phyloP scores from a whole-genome alignment of 2,888 invertebrate species.

The Ellobium chinense region DNA sequence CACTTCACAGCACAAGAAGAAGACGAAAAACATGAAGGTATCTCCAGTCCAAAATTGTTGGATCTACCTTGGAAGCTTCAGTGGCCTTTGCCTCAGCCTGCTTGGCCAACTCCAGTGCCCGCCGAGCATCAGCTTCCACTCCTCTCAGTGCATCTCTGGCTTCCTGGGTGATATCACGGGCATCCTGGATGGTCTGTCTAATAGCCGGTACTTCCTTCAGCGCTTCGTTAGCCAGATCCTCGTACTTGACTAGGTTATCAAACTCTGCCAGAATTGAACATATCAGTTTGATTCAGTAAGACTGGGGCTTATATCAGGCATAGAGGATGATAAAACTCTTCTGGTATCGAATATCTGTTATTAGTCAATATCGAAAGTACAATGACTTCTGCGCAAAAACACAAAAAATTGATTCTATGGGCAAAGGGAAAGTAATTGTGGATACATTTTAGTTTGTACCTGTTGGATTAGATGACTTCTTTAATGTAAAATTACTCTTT shows the following conservation, averaged over 20 bases:
- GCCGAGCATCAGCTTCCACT: conserved; percentile 88
- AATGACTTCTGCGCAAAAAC: too few species aligned
- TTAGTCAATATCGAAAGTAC: too few species aligned
- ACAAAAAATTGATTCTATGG: too few species aligned
- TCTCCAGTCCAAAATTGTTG: not conserved
- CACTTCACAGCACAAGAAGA: not conserved
- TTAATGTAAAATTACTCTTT: too few species aligned
- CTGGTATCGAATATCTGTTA: too few species aligned
- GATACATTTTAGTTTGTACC: too few species aligned
- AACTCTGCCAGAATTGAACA: too few species aligned
- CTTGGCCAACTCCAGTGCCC: conserved; percentile 86
- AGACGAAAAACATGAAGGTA: not conserved
- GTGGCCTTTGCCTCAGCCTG: conserved; percentile 89
- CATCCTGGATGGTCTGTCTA: conserved; percentile 85
- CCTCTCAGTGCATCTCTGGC: conserved; percentile 86
- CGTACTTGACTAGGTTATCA: conserved; percentile 92
- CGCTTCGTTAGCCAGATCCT: conserved; percentile 89
- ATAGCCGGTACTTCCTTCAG: conserved; percentile 88
- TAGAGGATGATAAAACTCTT: too few species aligned
- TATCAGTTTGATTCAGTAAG: too few species aligned
- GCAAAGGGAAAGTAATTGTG: too few species aligned
- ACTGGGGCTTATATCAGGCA: too few species aligned
- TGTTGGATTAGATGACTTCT: too few species aligned
- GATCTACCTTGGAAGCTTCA: conserved; percentile 85
- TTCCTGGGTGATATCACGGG: conserved; percentile 85